Percentiles rank a stretch among this genome's conserved stretches.
Evolutionary conservation across 2,113 vertebrate genomes (phyloP).

Genomic region (Parus major): DNA sequence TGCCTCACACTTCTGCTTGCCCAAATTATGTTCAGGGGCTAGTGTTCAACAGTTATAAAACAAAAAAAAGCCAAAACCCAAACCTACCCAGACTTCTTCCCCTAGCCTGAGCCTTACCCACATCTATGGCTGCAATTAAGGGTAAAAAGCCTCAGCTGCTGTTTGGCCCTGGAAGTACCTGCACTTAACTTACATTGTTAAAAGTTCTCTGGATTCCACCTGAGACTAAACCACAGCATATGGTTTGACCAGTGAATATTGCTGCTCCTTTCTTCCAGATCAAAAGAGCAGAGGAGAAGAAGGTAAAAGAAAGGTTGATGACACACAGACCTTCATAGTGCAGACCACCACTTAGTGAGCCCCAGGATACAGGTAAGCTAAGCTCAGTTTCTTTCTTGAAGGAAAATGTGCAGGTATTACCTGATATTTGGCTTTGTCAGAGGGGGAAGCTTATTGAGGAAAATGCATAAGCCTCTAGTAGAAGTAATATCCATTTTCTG

Average conservation of each 20-base stretch:
- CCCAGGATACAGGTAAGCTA: neutral
- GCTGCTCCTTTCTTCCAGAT: neutral
- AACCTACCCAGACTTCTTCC: neutral
- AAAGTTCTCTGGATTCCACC: neutral
- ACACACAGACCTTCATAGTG: neutral
- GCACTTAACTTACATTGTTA: neutral
- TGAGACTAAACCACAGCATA: accelerated
- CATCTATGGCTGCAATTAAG: neutral
- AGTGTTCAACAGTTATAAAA: neutral
- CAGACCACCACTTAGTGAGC: neutral
- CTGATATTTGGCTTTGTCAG: neutral
- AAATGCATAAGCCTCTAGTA: neutral
- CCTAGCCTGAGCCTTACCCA: neutral
- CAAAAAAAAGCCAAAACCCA: neutral
- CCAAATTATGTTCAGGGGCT: neutral
- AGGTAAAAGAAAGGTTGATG: neutral
- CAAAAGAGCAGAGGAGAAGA: neutral
- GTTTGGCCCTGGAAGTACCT: neutral
- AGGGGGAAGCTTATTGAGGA: neutral
- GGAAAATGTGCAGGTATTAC: neutral
- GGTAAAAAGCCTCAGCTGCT: neutral
- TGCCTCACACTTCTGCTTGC: neutral
- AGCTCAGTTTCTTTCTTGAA: neutral
- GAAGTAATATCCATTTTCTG: neutral
- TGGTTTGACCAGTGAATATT: neutral